These are phyloP conservation scores for Lasioglossum villosulum DNA, from an alignment of 2,888 invertebrate species.

Conservation along the genomic window DNA sequence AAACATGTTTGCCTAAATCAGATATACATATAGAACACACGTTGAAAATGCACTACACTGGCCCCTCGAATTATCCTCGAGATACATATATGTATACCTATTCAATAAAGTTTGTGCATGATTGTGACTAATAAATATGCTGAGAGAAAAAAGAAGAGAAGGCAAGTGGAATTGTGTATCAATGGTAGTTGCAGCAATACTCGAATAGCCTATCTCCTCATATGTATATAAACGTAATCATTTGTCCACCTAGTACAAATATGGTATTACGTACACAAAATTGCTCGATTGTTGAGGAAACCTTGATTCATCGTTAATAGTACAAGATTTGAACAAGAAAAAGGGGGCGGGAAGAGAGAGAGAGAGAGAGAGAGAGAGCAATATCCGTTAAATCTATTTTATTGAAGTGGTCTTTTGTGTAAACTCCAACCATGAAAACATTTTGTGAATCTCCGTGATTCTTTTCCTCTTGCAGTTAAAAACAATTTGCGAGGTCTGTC, in stretches of 20 bases:
- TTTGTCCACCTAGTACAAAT: neutral
- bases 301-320: neutral
- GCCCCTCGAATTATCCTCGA: neutral
- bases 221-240: neutral
- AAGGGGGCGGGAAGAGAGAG: too few relatives aligned
- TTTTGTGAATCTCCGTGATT: slow-evolving; percentile 97
- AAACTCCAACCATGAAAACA: slow-evolving; percentile 99
- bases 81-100: neutral
- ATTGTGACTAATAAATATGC: neutral
- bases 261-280: neutral
- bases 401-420: slow-evolving; percentile 93
- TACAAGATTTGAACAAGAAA: neutral
- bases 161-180: neutral
- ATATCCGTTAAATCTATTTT: slow-evolving; percentile 76
- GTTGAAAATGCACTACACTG: neutral
- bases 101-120: neutral
- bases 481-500: slow-evolving; percentile 96
- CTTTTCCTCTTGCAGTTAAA: slow-evolving; percentile 97
- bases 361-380: neutral
- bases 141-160: neutral
- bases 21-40: neutral
- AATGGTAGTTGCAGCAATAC: neutral
- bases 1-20: neutral
- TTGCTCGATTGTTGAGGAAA: neutral
- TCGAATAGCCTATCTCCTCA: neutral